These are phyloP conservation scores for Salminus brasiliensis DNA, from an alignment of 2,113 vertebrate genomes.

Conservation along the genomic window DNA sequence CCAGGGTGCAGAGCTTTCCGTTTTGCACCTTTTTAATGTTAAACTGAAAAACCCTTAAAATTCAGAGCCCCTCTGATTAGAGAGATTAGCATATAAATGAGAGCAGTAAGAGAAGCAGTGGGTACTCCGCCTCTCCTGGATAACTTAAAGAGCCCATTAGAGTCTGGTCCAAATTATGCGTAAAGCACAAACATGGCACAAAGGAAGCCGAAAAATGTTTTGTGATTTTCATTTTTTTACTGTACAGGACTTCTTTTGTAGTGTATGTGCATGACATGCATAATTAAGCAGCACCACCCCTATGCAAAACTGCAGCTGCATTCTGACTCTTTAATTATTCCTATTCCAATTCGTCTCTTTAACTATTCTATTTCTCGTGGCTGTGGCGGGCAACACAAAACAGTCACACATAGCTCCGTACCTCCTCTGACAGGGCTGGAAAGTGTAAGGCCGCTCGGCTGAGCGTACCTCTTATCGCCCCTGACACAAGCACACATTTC, in stretches of 20 bases:
- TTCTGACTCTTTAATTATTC: constrained; percentile 57
- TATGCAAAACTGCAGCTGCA: background rate
- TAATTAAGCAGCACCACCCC: constrained; percentile 16
- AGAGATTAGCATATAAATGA: constrained; percentile 1
- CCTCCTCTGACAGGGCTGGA: background rate
- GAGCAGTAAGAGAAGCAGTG: background rate
- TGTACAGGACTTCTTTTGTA: constrained; percentile 33
- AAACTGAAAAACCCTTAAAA: background rate
- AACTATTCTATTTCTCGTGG: constrained; percentile 35
- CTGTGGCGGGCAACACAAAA: constrained; percentile 41
- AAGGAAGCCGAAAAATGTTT: constrained; percentile 1
- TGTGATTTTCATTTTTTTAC: background rate
- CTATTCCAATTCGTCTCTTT: constrained; percentile 30
- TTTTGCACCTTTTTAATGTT: background rate
- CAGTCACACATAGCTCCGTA: constrained; percentile 3
- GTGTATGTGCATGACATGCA: constrained; percentile 27
- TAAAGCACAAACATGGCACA: background rate
- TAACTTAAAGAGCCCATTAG: background rate
- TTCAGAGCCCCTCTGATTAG: background rate
- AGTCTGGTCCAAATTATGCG: constrained; percentile 5
- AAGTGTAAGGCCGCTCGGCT: background rate
- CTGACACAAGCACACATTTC: constrained; percentile 23
- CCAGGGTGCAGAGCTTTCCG: background rate
- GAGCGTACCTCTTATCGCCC: constrained; percentile 21
- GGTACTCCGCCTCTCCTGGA: background rate